Evolutionary conservation across 2,888 invertebrate species (phyloP).

Genomic region (Cyrtodaria siliqua): DNA sequence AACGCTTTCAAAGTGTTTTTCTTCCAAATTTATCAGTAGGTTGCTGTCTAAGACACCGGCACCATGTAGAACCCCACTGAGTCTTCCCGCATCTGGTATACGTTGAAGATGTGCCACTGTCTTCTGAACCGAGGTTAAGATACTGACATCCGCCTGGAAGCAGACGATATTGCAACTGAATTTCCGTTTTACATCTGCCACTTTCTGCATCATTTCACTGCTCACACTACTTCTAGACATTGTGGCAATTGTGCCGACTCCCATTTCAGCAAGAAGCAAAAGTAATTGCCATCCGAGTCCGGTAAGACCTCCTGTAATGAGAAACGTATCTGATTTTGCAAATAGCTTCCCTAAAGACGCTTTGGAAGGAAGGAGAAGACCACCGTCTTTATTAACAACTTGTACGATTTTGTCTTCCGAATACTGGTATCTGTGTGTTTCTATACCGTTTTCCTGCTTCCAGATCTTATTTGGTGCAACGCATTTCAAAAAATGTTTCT

Average conservation of each 20-base stretch:
- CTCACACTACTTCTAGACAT: conserved; percentile 50
- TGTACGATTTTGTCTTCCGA: no score
- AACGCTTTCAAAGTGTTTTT: conserved; percentile 26
- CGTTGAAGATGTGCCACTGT: conserved; percentile 37
- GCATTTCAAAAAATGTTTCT: no score
- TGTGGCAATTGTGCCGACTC: conserved; percentile 62
- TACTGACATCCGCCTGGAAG: conserved; percentile 63
- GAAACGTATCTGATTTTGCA: conserved; percentile 46
- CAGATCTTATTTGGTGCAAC: no score
- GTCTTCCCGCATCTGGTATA: conserved; percentile 11
- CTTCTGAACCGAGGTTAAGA: conserved; percentile 44
- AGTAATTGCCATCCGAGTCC: conserved; percentile 73
- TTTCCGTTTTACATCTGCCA: conserved; percentile 27
- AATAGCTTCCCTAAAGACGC: conserved; percentile 10
- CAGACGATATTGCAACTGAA: conserved; percentile 45
- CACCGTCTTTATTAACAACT: no score
- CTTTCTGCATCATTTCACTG: conserved; percentile 32
- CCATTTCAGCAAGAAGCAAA: conserved; percentile 58
- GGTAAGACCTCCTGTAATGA: conserved; percentile 71
- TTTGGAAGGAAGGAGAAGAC: no score
- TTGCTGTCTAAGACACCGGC: conserved; percentile 59
- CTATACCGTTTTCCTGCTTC: no score
- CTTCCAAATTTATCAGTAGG: conserved; percentile 29
- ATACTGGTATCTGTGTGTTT: no score
- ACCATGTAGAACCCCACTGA: conserved; percentile 67